Conservation (phyloP, 2,113 vertebrate genomes). For the Percopsis transmontana region DNA sequence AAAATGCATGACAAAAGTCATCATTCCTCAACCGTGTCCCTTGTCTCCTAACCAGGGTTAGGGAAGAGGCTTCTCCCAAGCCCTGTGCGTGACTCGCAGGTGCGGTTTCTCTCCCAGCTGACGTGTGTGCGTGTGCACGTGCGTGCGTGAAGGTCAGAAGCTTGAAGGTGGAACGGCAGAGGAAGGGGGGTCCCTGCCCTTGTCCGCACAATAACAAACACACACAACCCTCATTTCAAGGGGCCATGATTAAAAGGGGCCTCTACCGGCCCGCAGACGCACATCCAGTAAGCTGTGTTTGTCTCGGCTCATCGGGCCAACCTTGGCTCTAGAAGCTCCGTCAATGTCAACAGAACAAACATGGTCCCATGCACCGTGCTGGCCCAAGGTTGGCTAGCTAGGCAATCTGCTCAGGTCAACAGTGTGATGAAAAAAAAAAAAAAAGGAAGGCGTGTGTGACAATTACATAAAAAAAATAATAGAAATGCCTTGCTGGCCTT, state of each 20-base stretch:
- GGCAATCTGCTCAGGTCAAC: conserved; percentile 10
- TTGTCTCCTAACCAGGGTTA: neutral
- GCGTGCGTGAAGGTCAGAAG: neutral
- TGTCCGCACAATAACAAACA: conserved; percentile 7
- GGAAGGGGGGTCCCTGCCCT: conserved; percentile 5
- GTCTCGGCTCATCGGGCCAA: conserved; percentile 21
- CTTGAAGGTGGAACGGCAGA: conserved; percentile 2
- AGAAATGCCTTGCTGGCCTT: neutral
- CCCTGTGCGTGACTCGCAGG: neutral
- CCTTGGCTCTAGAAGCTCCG: conserved; percentile 39
- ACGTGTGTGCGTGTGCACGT: neutral
- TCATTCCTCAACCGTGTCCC: conserved; percentile 16
- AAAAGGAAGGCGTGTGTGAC: neutral
- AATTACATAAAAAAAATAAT: neutral
- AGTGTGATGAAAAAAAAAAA: neutral
- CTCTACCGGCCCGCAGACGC: neutral
- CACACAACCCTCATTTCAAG: neutral
- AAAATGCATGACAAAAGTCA: conserved; percentile 14
- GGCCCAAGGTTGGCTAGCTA: conserved; percentile 36
- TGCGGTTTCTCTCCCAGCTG: neutral
- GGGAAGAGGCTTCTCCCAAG: neutral
- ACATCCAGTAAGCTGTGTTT: neutral
- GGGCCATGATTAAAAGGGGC: neutral
- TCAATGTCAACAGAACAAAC: conserved; percentile 51
- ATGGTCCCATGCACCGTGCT: conserved; percentile 29